phyloP scores from a whole-genome alignment of 2,888 invertebrate species.

The Coenonympha glycerion region DNA sequence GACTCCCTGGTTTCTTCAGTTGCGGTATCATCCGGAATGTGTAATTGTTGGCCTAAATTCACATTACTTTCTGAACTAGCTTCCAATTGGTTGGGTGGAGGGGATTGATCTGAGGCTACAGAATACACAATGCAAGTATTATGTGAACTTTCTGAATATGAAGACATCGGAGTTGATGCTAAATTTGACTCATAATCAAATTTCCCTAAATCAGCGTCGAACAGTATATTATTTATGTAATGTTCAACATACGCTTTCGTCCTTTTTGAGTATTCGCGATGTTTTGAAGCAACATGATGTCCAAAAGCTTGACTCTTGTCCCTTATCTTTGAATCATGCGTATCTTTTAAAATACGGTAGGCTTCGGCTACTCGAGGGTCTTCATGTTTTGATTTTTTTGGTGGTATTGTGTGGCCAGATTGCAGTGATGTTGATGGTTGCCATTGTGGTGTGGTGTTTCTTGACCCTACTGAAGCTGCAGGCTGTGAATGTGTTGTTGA shows the following conservation, averaged over 20 bases:
- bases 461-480: neutral
- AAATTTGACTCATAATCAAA: too few species aligned
- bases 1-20: too few species aligned
- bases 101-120: too few species aligned
- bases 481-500: conserved; percentile 12
- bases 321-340: conserved; percentile 23
- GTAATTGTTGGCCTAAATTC: too few species aligned
- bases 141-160: too few species aligned
- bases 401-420: conserved; percentile 12
- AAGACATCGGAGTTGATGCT: too few species aligned
- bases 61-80: too few species aligned
- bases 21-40: too few species aligned
- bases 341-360: conserved; percentile 28
- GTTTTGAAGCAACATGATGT: conserved; percentile 26
- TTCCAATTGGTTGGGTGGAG: too few species aligned
- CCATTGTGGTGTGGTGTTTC: neutral
- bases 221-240: conserved; percentile 27
- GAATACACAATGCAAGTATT: too few species aligned
- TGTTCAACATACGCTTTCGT: conserved; percentile 25
- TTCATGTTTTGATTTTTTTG: conserved; percentile 22
- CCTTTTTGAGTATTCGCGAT: conserved; percentile 20
- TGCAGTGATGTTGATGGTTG: neutral
- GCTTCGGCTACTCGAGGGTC: conserved; percentile 27
- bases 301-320: conserved; percentile 30
- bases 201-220: too few species aligned